Evolutionary conservation across 2,113 vertebrate genomes (phyloP).

Genomic region (Ailuropoda melanoleuca): DNA sequence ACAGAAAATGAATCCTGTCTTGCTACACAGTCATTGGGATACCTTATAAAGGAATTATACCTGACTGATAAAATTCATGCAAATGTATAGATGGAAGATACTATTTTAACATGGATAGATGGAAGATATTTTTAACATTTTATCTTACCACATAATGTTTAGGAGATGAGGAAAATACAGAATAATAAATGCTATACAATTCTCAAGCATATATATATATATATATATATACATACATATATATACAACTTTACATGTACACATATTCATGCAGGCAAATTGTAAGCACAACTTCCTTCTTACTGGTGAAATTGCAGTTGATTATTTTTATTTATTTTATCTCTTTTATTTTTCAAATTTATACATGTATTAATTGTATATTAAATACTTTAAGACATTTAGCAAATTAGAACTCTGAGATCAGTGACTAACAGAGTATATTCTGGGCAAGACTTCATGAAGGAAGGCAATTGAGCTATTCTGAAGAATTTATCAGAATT

Average conservation of each 20-base stretch:
- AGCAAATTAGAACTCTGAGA: neutral
- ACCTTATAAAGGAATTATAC: neutral
- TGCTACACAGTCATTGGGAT: neutral
- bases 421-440: neutral
- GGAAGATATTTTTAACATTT: neutral
- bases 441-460: neutral
- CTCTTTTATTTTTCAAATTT: constrained; percentile 4
- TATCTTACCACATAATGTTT: neutral
- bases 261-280: neutral
- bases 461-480: neutral
- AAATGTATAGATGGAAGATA: neutral
- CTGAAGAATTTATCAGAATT: neutral
- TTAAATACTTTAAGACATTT: neutral
- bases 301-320: neutral
- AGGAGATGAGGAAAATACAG: neutral
- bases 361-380: neutral
- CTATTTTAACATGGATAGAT: neutral
- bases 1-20: neutral
- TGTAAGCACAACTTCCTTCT: neutral
- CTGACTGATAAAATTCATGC: neutral
- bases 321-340: neutral
- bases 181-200: neutral
- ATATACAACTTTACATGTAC: neutral
- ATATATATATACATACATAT: neutral
- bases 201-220: neutral